These are phyloP conservation scores for Etheostoma spectabile DNA, from an alignment of 2,113 vertebrate genomes.

Conservation along the genomic window DNA sequence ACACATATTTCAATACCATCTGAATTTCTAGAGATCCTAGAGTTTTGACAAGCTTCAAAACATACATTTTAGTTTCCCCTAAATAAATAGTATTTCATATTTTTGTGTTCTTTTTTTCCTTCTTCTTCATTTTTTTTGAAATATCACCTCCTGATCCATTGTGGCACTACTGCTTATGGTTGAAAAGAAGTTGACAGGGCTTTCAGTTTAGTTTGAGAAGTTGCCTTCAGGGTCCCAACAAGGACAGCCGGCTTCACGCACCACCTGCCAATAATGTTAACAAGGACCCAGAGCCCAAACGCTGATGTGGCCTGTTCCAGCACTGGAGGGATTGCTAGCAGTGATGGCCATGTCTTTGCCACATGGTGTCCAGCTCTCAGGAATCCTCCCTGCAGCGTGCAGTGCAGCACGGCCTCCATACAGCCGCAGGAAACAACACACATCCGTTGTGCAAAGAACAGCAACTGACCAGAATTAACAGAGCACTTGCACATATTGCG, in stretches of 20 bases:
- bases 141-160: neutral
- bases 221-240: slow-evolving; percentile 67
- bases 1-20: neutral
- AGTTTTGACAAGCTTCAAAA: neutral
- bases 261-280: slow-evolving; percentile 82
- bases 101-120: neutral
- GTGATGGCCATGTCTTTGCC: slow-evolving; percentile 71
- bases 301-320: slow-evolving; percentile 63
- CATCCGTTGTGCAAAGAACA: neutral
- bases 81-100: neutral
- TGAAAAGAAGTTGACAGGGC: slow-evolving; percentile 54
- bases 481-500: slow-evolving; percentile 9
- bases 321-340: slow-evolving; percentile 63
- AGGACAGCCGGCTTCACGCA: slow-evolving; percentile 77
- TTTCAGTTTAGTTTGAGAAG: slow-evolving; percentile 65
- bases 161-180: slow-evolving; percentile 11
- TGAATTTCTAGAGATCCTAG: neutral
- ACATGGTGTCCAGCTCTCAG: slow-evolving; percentile 73
- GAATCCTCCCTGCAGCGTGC: slow-evolving; percentile 56
- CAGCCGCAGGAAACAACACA: slow-evolving; percentile 45
- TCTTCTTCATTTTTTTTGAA: neutral
- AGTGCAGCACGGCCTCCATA: slow-evolving; percentile 24
- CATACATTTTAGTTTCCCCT: neutral
- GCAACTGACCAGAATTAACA: slow-evolving; percentile 8
- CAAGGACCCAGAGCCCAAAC: slow-evolving; percentile 57